Conservation (phyloP, 2,113 vertebrate species). For the Mirza zaza region DNA sequence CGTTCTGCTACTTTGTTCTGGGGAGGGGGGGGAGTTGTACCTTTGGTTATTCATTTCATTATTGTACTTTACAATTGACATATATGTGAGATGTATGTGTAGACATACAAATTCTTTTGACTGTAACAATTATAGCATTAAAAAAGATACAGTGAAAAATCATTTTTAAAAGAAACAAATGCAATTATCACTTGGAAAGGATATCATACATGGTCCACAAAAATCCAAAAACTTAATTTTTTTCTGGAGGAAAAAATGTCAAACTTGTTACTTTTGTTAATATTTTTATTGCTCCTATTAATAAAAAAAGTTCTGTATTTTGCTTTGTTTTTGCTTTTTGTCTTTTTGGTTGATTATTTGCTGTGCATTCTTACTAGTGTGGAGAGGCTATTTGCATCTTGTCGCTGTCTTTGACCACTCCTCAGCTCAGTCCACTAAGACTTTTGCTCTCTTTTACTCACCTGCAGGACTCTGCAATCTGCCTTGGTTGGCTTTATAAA, state of each 20-base stretch:
- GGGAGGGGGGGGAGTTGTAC: background rate
- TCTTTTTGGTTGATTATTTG: background rate
- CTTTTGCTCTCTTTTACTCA: background rate
- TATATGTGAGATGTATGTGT: background rate
- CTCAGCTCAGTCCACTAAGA: background rate
- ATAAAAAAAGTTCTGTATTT: background rate
- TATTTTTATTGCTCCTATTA: background rate
- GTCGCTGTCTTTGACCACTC: background rate
- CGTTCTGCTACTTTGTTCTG: background rate
- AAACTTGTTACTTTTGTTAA: background rate
- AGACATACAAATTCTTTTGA: background rate
- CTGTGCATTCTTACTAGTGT: background rate
- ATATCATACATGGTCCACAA: background rate
- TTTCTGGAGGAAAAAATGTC: background rate
- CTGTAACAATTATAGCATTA: background rate
- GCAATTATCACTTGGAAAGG: background rate
- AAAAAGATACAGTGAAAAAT: background rate
- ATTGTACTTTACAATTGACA: background rate
- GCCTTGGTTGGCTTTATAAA: background rate
- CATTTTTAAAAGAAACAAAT: background rate
- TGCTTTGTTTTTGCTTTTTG: background rate
- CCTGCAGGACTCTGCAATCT: background rate
- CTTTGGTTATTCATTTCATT: background rate
- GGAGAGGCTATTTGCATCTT: background rate
- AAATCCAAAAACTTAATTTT: constrained; percentile 4